Percentiles rank a stretch among this genome's conserved stretches.
Conservation (phyloP, 2,888 invertebrate genomes). For the Caenorhabditis wallacei region DNA sequence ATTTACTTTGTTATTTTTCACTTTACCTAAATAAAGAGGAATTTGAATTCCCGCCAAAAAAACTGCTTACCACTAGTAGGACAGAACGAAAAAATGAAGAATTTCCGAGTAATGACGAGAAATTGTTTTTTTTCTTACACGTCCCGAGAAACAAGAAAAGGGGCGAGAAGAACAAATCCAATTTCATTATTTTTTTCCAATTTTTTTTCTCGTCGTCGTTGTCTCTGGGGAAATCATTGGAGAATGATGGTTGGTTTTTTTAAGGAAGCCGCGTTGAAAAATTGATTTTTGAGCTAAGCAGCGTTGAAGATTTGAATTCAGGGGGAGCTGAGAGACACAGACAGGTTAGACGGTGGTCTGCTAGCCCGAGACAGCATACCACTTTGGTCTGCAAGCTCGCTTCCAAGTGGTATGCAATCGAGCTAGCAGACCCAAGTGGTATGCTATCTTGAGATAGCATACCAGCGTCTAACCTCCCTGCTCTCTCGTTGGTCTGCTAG, state of each 20-base stretch:
- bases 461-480: no score
- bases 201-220: neutral
- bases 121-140: neutral
- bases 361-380: neutral
- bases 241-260: neutral
- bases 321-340: no score
- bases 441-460: no score
- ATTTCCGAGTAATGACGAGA: neutral
- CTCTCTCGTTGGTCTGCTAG: no score
- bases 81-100: neutral
- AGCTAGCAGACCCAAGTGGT: no score
- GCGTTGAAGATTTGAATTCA: no score
- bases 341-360: no score
- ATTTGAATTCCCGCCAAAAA: neutral
- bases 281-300: no score
- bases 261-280: neutral
- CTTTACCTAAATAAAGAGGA: neutral
- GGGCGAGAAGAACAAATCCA: slow-evolving; percentile 8
- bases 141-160: neutral
- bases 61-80: slow-evolving; percentile 1
- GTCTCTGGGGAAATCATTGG: slow-evolving; percentile 28
- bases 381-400: no score
- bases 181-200: slow-evolving; percentile 5
- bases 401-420: no score
- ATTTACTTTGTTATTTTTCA: slow-evolving; percentile 10